Conservation (phyloP, 2,888 invertebrate species). For the Sicus ferrugineus region DNA sequence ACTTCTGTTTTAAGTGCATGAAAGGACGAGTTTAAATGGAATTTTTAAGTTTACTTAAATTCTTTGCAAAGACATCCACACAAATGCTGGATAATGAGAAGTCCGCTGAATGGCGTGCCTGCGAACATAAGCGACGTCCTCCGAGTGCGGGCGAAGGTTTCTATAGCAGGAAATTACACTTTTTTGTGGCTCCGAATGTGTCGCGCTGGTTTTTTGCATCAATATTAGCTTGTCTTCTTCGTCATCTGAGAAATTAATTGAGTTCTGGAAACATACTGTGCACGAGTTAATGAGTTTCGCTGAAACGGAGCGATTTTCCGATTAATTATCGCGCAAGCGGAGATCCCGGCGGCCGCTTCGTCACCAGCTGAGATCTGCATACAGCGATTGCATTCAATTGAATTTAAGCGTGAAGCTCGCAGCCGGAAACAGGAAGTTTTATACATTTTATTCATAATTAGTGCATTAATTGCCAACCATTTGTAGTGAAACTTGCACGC, state of each 20-base stretch:
- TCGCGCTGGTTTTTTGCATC: no score
- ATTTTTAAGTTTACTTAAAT: conserved; percentile 33
- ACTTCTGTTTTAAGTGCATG: conserved; percentile 29
- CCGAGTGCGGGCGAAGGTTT: not conserved
- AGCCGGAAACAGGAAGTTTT: conserved; percentile 9
- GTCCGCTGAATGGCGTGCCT: not conserved
- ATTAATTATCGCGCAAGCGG: no score
- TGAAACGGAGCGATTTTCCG: no score
- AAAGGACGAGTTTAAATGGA: conserved; percentile 34
- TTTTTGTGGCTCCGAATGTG: conserved; percentile 15
- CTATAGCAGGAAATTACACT: conserved; percentile 15
- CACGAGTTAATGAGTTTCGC: no score
- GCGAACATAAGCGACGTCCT: conserved; percentile 11
- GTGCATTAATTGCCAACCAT: conserved; percentile 19
- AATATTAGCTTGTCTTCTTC: no score
- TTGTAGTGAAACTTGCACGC: conserved; percentile 3
- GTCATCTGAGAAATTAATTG: no score
- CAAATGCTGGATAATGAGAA: conserved; percentile 16
- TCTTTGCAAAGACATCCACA: conserved; percentile 12
- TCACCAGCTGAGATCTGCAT: not conserved
- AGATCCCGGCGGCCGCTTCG: no score
- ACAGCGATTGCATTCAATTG: not conserved
- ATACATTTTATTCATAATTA: conserved; percentile 24
- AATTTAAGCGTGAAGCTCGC: not conserved
- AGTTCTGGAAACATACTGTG: no score